These are phyloP conservation scores for Agriopis aurantiaria DNA, from an alignment of 2,888 invertebrate species.

Conservation along the genomic window DNA sequence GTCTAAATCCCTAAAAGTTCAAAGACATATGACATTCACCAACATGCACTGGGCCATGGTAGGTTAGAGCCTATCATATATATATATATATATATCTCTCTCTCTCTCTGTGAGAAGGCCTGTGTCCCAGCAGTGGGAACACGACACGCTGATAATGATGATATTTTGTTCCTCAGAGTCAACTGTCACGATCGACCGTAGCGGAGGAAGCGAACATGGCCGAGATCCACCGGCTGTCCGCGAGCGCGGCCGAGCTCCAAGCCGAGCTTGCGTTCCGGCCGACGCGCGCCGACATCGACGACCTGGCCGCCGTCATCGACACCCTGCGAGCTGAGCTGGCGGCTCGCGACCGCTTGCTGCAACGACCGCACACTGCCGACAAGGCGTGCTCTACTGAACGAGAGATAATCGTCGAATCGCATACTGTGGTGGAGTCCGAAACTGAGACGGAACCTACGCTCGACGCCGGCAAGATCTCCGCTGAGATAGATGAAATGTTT, in stretches of 20 bases:
- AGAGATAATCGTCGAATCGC: conserved; percentile 58
- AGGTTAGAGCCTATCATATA: no score
- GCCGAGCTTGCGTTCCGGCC: conserved; percentile 87
- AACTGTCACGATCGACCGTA: conserved; percentile 75
- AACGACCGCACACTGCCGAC: conserved; percentile 49
- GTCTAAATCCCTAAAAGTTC: no score
- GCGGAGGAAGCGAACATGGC: conserved; percentile 86
- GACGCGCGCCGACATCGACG: conserved; percentile 85
- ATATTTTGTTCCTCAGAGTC: conserved; percentile 59
- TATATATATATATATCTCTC: no score
- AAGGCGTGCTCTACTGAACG: conserved; percentile 55
- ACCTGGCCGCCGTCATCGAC: conserved; percentile 79
- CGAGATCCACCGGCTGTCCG: conserved; percentile 85
- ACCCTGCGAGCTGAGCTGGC: conserved; percentile 66
- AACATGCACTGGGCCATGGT: no score
- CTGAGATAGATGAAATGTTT: conserved; percentile 82
- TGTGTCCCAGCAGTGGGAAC: no score
- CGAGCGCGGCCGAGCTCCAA: conserved; percentile 82
- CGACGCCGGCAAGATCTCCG: conserved; percentile 73
- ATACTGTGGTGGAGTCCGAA: conserved; percentile 24
- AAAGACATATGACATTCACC: no score
- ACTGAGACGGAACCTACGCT: conserved; percentile 48
- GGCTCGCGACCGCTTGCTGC: conserved; percentile 57
- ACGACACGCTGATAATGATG: no score
- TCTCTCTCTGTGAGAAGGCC: no score